Evolutionary conservation across 2,113 vertebrate genomes (phyloP).

Genomic region (Zosterops borbonicus): DNA sequence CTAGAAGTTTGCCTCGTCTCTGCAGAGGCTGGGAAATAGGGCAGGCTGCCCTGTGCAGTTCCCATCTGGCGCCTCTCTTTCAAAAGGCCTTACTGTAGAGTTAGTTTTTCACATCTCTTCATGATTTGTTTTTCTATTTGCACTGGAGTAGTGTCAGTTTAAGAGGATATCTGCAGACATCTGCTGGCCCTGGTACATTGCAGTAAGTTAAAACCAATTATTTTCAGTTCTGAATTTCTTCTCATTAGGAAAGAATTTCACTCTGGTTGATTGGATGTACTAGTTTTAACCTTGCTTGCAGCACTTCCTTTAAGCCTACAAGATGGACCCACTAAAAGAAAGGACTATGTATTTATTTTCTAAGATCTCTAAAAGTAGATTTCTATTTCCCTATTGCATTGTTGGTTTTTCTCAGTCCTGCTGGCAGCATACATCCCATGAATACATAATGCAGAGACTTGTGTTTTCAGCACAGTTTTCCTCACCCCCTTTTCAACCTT

Average conservation of each 20-base stretch:
- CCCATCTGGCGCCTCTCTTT: background rate
- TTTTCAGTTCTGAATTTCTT: constrained; percentile 12
- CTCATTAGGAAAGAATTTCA: background rate
- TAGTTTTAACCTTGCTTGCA: background rate
- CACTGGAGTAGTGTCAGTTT: background rate
- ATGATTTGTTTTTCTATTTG: constrained; percentile 14
- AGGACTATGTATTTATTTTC: background rate
- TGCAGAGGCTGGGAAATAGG: background rate
- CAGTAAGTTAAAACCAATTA: background rate
- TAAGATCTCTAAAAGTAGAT: background rate
- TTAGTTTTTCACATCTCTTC: background rate
- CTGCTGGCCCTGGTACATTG: background rate
- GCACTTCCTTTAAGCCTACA: background rate
- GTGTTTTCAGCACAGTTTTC: constrained; percentile 4
- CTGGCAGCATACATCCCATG: constrained; percentile 4
- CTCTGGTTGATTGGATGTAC: background rate
- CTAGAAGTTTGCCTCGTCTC: background rate
- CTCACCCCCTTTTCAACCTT: background rate
- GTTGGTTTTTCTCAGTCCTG: constrained; percentile 13
- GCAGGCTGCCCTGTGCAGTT: background rate
- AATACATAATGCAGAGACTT: constrained; percentile 43
- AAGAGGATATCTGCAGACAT: background rate
- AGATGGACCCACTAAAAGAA: background rate
- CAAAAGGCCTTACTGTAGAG: background rate
- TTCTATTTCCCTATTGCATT: background rate